A percentile compares a stretch with the other conserved stretches of the same genome.
These are phyloP conservation scores for Myrmecophaga tridactyla DNA, from an alignment of 2,113 vertebrate species.

Conservation along the genomic window DNA sequence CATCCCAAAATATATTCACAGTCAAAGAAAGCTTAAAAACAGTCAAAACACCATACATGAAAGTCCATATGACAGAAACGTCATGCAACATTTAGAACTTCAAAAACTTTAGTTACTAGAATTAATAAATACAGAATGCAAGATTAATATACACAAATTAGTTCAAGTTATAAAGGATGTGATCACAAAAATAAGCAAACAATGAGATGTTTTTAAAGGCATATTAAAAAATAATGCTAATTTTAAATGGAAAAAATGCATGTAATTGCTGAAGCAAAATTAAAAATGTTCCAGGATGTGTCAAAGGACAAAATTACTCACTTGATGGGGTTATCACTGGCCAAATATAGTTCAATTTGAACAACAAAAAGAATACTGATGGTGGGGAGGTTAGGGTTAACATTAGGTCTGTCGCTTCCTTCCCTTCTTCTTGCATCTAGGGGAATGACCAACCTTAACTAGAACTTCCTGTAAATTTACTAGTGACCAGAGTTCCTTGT, in stretches of 20 bases:
- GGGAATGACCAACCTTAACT: background rate
- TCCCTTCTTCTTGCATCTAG: background rate
- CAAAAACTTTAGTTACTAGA: background rate
- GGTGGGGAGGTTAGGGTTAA: background rate
- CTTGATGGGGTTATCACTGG: background rate
- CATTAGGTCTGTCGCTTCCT: background rate
- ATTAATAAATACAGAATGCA: background rate
- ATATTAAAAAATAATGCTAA: background rate
- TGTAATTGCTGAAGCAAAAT: background rate
- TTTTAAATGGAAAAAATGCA: background rate
- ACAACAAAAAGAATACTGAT: background rate
- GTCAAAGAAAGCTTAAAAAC: background rate
- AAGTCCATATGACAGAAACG: background rate
- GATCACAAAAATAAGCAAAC: background rate
- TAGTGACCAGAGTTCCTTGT: background rate
- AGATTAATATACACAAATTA: background rate
- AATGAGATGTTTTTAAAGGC: background rate
- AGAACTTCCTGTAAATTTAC: background rate
- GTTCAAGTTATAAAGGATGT: background rate
- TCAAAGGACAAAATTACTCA: background rate
- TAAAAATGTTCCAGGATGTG: background rate
- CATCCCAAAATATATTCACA: background rate
- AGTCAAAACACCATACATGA: background rate
- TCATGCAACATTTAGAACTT: background rate
- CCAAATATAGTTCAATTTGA: too few relatives aligned